Evolutionary conservation across 2,888 invertebrate genomes (phyloP).

Genomic region (Catonia carolina): DNA sequence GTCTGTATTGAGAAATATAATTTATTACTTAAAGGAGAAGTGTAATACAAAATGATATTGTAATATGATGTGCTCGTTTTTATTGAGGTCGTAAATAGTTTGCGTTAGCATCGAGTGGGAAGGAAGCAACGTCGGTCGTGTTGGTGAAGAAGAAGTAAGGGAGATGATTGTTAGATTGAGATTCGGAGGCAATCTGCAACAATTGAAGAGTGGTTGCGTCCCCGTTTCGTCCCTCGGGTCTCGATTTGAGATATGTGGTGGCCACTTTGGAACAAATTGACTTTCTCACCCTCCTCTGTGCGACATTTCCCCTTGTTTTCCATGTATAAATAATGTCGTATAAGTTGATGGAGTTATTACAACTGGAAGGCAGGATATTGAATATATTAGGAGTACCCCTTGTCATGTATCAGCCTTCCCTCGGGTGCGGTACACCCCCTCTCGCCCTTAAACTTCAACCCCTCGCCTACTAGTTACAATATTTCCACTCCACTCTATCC

Average conservation of each 20-base stretch:
- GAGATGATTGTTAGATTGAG: too few relatives aligned
- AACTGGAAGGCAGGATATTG: slow-evolving; percentile 18
- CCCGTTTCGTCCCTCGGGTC: neutral
- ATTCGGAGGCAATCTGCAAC: slow-evolving; percentile 6
- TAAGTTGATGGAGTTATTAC: slow-evolving; percentile 25
- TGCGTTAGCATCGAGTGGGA: too few relatives aligned
- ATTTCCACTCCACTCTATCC: slow-evolving; percentile 1
- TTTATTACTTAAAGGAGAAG: too few relatives aligned
- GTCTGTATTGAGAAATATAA: too few relatives aligned
- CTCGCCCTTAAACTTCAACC: neutral
- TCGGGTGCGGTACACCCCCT: neutral
- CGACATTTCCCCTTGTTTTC: slow-evolving; percentile 3
- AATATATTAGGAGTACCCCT: slow-evolving; percentile 20
- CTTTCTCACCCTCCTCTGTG: slow-evolving; percentile 19
- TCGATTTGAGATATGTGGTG: slow-evolving; percentile 9
- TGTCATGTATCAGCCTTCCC: slow-evolving; percentile 4
- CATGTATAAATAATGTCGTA: slow-evolving; percentile 25
- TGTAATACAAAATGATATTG: too few relatives aligned
- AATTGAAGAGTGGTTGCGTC: slow-evolving; percentile 9
- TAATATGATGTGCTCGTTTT: too few relatives aligned
- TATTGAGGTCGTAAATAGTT: too few relatives aligned
- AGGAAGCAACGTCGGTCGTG: neutral
- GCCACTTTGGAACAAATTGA: slow-evolving; percentile 17
- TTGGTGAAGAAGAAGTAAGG: neutral
- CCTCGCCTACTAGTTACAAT: neutral